Conservation (phyloP, 2,113 vertebrate genomes). For the Axis porcinus region DNA sequence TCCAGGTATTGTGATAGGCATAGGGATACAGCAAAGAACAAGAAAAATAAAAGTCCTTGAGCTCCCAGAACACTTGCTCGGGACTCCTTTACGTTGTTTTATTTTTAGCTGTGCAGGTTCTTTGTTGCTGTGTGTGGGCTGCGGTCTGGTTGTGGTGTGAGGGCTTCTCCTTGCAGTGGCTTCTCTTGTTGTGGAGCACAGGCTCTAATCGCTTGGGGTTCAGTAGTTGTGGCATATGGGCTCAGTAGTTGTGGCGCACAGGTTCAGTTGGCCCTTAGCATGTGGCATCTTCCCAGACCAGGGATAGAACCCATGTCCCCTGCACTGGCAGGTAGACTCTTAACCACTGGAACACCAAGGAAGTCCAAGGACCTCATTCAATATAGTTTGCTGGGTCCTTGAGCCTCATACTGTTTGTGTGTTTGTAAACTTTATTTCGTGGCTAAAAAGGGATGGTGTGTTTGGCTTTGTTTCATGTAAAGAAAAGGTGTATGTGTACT, state of each 20-base stretch:
- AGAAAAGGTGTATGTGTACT: neutral
- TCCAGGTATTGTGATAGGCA: neutral
- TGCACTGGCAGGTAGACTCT: neutral
- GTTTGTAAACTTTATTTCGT: neutral
- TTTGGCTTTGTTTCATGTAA: neutral
- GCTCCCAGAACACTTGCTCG: neutral
- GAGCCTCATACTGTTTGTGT: neutral
- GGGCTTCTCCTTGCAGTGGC: neutral
- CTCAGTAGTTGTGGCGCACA: neutral
- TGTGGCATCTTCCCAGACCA: neutral
- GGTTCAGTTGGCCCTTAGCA: neutral
- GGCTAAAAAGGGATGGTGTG: neutral
- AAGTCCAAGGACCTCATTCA: neutral
- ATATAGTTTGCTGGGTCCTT: neutral
- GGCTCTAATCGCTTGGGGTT: neutral
- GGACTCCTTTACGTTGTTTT: neutral
- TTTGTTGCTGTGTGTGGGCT: neutral
- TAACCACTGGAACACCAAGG: neutral
- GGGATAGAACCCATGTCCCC: neutral
- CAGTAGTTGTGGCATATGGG: fast-evolving
- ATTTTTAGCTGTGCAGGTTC: neutral
- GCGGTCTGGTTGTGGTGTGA: neutral
- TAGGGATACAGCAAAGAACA: neutral
- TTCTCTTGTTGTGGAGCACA: neutral
- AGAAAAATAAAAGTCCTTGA: neutral